Percentiles rank a stretch among this genome's conserved stretches.
Evolutionary conservation across 1,140 invertebrate species (phyloP).

Genomic region (Drosophila miranda): DNA sequence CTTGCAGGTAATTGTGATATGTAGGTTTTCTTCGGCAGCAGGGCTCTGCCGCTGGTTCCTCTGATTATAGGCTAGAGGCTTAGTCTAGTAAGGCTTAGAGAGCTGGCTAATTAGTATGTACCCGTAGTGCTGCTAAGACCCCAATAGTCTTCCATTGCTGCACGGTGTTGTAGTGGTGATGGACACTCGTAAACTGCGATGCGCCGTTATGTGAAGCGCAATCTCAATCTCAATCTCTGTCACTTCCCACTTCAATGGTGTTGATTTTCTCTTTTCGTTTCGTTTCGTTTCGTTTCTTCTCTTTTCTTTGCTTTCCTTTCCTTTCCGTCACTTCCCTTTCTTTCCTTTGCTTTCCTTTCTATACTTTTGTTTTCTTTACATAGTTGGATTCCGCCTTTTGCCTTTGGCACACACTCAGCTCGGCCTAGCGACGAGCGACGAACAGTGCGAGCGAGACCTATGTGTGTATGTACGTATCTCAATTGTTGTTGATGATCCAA

Average conservation of each 20-base stretch:
- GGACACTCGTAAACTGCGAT: constrained; percentile 80
- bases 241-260: constrained; percentile 72
- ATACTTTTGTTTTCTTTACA: constrained; percentile 1
- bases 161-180: constrained; percentile 80
- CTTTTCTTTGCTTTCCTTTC: constrained; percentile 15
- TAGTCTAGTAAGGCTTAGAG: not conserved
- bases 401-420: not conserved
- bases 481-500: constrained; percentile 31
- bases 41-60: not conserved
- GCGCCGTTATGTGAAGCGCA: constrained; percentile 74
- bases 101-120: constrained; percentile 52
- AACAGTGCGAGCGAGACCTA: constrained; percentile 16
- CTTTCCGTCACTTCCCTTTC: constrained; percentile 9
- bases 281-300: constrained; percentile 16
- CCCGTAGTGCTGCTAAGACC: constrained; percentile 81
- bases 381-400: not conserved
- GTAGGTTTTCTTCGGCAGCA: no score
- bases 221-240: constrained; percentile 76
- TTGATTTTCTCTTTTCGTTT: constrained; percentile 61
- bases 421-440: constrained; percentile 5
- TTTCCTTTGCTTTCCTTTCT: constrained; percentile 6
- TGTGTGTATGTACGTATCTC: constrained; percentile 35
- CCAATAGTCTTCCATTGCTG: constrained; percentile 82
- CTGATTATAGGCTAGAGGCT: not conserved
- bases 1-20: constrained; percentile 7